Conservation (phyloP, 2,888 invertebrate genomes). For the Autographa gamma region DNA sequence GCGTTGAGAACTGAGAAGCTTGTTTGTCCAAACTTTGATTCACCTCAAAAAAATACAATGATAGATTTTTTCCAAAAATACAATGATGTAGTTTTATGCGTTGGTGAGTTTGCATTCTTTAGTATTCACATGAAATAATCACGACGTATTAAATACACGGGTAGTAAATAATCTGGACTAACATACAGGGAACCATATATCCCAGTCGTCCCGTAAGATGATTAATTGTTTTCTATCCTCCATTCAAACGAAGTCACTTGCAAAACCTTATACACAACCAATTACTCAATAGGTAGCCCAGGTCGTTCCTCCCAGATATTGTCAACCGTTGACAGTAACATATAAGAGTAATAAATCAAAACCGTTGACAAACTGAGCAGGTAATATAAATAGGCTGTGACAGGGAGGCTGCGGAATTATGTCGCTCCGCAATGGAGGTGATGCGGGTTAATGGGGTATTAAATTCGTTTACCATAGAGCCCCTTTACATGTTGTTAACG, state of each 20-base stretch:
- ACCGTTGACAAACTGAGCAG: constrained; percentile 5
- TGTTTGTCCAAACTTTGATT: too few species aligned
- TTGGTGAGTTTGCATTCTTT: too few species aligned
- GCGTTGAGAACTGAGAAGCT: too few species aligned
- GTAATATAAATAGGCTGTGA: constrained; percentile 6
- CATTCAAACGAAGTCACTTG: background rate
- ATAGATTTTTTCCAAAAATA: too few species aligned
- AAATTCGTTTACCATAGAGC: constrained; percentile 21
- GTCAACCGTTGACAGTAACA: constrained; percentile 1
- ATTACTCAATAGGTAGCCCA: background rate
- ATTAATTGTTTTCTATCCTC: too few species aligned
- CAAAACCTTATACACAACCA: background rate
- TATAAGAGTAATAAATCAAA: background rate
- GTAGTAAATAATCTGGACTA: too few species aligned
- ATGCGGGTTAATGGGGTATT: constrained; percentile 20
- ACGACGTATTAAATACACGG: too few species aligned
- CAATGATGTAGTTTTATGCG: too few species aligned
- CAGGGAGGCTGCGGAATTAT: constrained; percentile 1
- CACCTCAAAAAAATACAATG: too few species aligned
- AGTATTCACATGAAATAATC: too few species aligned
- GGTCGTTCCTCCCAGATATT: background rate
- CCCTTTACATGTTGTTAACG: constrained; percentile 15
- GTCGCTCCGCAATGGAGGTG: constrained; percentile 1
- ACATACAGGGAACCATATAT: background rate
- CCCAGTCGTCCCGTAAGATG: too few species aligned